Conservation (phyloP, 2,888 invertebrate species). For the Lycophotia porphyrea region DNA sequence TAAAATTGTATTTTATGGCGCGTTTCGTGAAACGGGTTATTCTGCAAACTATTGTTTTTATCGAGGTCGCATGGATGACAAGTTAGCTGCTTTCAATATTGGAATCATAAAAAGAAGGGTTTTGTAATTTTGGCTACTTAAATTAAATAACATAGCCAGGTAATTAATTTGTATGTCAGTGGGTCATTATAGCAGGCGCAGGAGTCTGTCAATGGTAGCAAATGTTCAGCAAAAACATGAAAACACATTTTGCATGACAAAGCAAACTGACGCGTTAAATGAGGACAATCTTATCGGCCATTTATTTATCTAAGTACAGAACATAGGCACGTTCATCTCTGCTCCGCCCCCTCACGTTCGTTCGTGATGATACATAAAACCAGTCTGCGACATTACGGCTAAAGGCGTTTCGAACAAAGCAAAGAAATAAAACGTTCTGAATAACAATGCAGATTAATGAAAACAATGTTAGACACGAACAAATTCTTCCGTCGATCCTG, state of each 20-base stretch:
- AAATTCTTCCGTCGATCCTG: slow-evolving; percentile 68
- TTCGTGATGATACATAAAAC: slow-evolving; percentile 69
- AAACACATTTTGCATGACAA: slow-evolving; percentile 37
- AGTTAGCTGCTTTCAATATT: slow-evolving; percentile 8
- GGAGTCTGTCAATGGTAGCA: slow-evolving; percentile 14
- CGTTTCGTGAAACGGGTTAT: slow-evolving; percentile 52
- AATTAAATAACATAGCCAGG: not conserved
- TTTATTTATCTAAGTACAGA: slow-evolving; percentile 64
- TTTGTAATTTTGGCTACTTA: not conserved
- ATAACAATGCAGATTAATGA: slow-evolving; percentile 67
- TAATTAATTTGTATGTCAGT: slow-evolving; percentile 15
- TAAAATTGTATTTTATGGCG: slow-evolving; percentile 66
- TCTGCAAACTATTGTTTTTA: slow-evolving; percentile 50
- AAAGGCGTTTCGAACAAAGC: slow-evolving; percentile 59
- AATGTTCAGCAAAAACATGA: slow-evolving; percentile 36
- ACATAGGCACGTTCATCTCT: slow-evolving; percentile 56
- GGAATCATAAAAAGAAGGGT: not conserved
- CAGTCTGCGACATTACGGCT: slow-evolving; percentile 57
- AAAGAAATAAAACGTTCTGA: slow-evolving; percentile 65
- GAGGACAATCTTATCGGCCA: slow-evolving; percentile 64
- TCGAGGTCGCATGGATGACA: slow-evolving; percentile 19
- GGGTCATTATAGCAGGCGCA: slow-evolving; percentile 17
- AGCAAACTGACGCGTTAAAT: slow-evolving; percentile 48
- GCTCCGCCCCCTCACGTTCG: slow-evolving; percentile 65
- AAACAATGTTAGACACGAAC: slow-evolving; percentile 72